Evolutionary conservation across 2,797 vertebrate species (phyloP).

Genomic region (Sciurus carolinensis): DNA sequence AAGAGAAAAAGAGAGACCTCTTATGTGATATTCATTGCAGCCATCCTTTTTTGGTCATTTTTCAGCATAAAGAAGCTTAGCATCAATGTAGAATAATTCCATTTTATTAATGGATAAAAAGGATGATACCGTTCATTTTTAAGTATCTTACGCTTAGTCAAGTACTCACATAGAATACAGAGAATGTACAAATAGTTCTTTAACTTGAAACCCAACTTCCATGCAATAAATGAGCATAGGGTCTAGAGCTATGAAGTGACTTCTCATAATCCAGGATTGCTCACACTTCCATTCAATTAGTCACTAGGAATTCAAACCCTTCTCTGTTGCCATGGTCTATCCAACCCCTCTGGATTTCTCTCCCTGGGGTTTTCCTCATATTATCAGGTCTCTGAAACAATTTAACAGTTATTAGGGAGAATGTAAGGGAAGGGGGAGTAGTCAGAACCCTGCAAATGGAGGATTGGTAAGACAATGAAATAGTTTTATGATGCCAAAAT

Average conservation of each 20-base stretch:
- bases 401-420: not conserved
- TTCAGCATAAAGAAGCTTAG: not conserved
- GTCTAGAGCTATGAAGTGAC: not conserved
- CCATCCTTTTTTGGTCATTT: not conserved
- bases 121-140: not conserved
- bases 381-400: constrained; percentile 37
- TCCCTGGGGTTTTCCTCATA: not conserved
- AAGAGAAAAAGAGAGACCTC: not conserved
- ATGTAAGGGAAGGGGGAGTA: not conserved
- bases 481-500: constrained; percentile 36
- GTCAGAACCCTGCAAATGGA: not conserved
- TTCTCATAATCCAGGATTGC: not conserved
- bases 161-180: not conserved
- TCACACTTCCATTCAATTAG: not conserved
- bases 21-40: not conserved
- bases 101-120: not conserved
- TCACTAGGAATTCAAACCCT: not conserved
- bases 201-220: not conserved
- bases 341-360: not conserved
- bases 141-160: not conserved
- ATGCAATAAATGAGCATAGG: not conserved
- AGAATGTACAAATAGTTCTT: not conserved
- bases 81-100: not conserved
- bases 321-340: not conserved
- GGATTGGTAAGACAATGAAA: not conserved